Evolutionary conservation across 2,888 invertebrate genomes (phyloP).

Genomic region (Lasius platythorax): DNA sequence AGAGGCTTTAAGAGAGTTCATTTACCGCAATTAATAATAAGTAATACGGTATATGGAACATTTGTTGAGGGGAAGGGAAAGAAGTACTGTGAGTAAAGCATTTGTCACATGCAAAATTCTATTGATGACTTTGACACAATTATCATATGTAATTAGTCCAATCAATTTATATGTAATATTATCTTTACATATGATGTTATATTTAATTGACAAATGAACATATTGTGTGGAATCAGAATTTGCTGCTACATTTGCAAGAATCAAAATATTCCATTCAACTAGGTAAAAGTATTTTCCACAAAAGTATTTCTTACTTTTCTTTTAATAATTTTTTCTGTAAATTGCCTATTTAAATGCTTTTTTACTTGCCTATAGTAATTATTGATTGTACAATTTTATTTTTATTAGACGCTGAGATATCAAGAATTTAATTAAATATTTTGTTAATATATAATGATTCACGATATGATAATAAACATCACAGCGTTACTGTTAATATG

Average conservation of each 20-base stretch:
- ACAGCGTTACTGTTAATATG: background rate
- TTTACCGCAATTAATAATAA: no score
- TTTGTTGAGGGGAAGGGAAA: background rate
- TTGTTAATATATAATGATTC: background rate
- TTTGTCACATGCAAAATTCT: background rate
- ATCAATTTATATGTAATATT: conserved; percentile 1
- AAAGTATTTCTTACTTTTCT: background rate
- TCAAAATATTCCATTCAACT: background rate
- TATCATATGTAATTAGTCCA: background rate
- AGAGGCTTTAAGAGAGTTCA: no score
- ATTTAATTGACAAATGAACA: background rate
- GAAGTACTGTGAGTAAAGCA: background rate
- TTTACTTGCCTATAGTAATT: background rate
- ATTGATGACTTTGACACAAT: background rate
- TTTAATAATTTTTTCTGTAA: background rate
- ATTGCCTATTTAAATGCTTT: background rate
- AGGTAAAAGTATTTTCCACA: background rate
- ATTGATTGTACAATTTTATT: conserved; percentile 2
- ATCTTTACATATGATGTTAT: background rate
- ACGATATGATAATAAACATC: background rate
- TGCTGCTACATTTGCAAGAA: background rate
- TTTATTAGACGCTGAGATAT: background rate
- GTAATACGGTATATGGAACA: background rate
- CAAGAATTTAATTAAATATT: background rate
- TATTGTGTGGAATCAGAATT: background rate